Evolutionary conservation across 2,797 vertebrate species (phyloP), one percentile per base, ranked within the genome.

Genomic region (Monodelphis domestica): DNA sequence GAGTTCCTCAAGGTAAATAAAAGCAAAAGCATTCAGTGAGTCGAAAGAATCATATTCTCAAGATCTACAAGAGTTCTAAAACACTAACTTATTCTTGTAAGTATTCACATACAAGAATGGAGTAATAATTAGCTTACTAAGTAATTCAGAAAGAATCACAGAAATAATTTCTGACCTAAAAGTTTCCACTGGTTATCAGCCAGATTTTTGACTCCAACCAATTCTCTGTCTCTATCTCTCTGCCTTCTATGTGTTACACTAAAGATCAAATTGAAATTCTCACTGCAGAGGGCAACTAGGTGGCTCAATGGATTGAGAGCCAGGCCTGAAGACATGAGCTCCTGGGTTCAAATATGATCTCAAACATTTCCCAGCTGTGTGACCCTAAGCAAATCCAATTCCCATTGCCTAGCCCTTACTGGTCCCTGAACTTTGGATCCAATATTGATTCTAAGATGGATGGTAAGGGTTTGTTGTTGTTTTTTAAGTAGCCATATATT

Each of bases 51-150:
- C 11, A 57, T 52, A 30, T 88, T 56, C 59, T 87, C 91, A 91
- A 90, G 96, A 91, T 92, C 50, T 45, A 70, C 0, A 96, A 95
- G 52, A 93, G 93, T 10, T 53, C 95, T 92, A 93, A 93, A 95
- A 91, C 15, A 7, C 28, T 56, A 56, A 56, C 12, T 70, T n/a
- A 70, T 15, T 38, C 15, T n/a, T 38, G n/a, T 17, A 38, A 17
- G 15, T 17, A 21, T 21, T 38, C 15, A 17, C 70, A 70, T 70
- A 17, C 38, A 70, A 70, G 1, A 14, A 70, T 5, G 15, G 59
- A 70, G 21, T 70, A 70, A 70, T 70, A 14, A 29, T 57, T 57
- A 57, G 56, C 28, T 57, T 57, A 30, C 12, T 57, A 30, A 57
- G 33, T 70, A 70, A 70, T 70, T 70, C n/a, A 38, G 59, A 70